These are phyloP conservation scores for Pandemis corylana DNA, from an alignment of 2,888 invertebrate species.

Conservation along the genomic window DNA sequence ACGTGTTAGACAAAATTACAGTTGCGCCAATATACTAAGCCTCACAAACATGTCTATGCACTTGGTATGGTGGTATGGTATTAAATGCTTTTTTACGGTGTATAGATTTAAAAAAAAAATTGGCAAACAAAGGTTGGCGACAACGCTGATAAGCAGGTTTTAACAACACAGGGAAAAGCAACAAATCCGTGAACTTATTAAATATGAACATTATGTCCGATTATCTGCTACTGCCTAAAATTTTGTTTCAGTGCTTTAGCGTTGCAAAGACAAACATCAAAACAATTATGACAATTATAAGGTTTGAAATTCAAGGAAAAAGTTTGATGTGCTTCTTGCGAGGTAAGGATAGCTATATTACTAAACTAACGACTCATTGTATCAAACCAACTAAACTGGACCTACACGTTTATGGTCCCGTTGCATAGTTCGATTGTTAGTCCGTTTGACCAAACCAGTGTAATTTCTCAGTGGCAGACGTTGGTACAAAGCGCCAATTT, in stretches of 20 bases:
- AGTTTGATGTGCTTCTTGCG: neutral
- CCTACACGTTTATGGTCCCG: too few relatives aligned
- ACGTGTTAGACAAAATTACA: conserved; percentile 49
- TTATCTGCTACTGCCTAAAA: neutral
- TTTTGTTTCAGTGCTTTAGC: neutral
- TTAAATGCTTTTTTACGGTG: neutral
- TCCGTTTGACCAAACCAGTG: too few relatives aligned
- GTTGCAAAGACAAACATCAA: neutral
- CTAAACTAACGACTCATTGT: neutral
- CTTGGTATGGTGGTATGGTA: neutral
- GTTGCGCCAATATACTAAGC: conserved; percentile 24
- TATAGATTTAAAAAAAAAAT: too few relatives aligned
- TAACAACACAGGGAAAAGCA: conserved; percentile 31
- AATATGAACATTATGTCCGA: neutral
- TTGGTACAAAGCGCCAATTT: too few relatives aligned
- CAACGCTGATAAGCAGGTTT: conserved; percentile 27
- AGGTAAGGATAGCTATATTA: neutral
- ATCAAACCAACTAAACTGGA: neutral
- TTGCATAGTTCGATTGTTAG: too few relatives aligned
- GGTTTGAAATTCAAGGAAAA: neutral
- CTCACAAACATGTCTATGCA: neutral
- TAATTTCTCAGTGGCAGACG: too few relatives aligned
- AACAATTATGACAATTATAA: neutral
- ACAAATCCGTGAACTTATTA: conserved; percentile 20
- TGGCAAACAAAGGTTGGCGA: conserved; percentile 15